phyloP scores from a whole-genome alignment of 1,140 invertebrate genomes.

The Megathymus violae region DNA sequence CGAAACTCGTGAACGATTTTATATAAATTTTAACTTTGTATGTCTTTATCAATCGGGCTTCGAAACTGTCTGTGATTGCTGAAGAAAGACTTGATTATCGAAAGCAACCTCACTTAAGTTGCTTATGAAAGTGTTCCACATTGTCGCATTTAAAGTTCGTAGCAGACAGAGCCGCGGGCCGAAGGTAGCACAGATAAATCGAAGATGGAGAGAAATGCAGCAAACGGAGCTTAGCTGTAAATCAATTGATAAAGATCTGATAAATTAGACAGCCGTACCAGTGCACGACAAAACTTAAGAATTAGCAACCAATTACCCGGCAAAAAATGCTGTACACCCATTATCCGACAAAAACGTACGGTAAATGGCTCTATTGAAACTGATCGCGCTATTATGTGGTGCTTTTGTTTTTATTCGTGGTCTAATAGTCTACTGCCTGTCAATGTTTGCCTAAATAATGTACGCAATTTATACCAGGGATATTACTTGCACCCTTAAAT shows the following conservation, averaged over 20 bases:
- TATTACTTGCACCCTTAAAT: constrained; percentile 2
- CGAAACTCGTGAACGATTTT: neutral
- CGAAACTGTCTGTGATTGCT: neutral
- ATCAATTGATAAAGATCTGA: constrained; percentile 67
- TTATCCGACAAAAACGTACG: constrained; percentile 57
- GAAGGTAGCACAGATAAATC: constrained; percentile 25
- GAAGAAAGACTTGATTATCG: neutral
- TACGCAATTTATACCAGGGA: constrained; percentile 31
- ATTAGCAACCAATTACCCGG: constrained; percentile 65
- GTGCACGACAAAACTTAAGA: constrained; percentile 56
- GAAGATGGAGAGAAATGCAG: constrained; percentile 46
- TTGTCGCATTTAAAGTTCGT: neutral
- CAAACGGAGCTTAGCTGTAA: constrained; percentile 53
- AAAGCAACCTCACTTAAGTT: neutral
- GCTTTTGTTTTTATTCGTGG: constrained; percentile 54
- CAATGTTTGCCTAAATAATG: constrained; percentile 55
- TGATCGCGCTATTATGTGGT: constrained; percentile 56
- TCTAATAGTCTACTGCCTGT: constrained; percentile 39
- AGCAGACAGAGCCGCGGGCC: constrained; percentile 2
- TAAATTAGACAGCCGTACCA: constrained; percentile 57
- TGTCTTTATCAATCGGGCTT: no score
- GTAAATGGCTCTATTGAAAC: constrained; percentile 68
- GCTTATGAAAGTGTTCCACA: neutral
- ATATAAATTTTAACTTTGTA: no score
- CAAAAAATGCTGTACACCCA: constrained; percentile 59